Percentiles rank a stretch among this genome's conserved stretches.
Conservation (phyloP, 2,113 vertebrate species). For the Syngnathus scovelli region DNA sequence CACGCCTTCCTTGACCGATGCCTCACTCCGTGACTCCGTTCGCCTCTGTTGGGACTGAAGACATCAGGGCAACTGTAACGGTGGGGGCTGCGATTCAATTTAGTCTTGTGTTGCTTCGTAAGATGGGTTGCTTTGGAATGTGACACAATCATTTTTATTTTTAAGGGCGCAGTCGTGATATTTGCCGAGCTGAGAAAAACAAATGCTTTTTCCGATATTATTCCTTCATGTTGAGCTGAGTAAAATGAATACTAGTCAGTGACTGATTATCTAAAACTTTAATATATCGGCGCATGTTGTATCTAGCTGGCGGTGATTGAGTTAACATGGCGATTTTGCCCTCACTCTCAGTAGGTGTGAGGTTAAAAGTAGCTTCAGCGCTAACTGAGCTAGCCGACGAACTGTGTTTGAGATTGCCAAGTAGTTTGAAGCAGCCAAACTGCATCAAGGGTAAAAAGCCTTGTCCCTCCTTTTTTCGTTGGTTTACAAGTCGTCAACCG, state of each 20-base stretch:
- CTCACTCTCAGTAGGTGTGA: constrained; percentile 45
- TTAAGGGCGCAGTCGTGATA: neutral
- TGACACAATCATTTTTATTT: constrained; percentile 3
- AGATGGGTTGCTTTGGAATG: constrained; percentile 4
- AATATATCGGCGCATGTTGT: too few relatives aligned
- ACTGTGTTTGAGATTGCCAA: constrained; percentile 57
- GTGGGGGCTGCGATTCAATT: constrained; percentile 20
- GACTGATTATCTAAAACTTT: neutral
- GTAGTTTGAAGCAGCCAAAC: constrained; percentile 62
- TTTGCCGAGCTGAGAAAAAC: too few relatives aligned
- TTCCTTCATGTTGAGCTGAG: neutral
- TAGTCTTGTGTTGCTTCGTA: neutral
- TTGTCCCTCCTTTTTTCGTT: constrained; percentile 25
- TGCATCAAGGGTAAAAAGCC: constrained; percentile 64
- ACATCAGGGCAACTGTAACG: constrained; percentile 20
- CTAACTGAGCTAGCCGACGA: constrained; percentile 54
- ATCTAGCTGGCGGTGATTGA: too few relatives aligned
- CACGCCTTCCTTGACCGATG: constrained; percentile 7
- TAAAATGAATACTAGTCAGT: neutral
- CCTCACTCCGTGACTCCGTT: constrained; percentile 16
- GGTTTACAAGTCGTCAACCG: constrained; percentile 32
- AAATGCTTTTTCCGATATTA: too few relatives aligned
- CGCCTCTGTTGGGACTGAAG: constrained; percentile 12
- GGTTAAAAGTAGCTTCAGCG: constrained; percentile 60
- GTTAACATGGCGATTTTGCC: constrained; percentile 15